Percentiles rank a stretch among this genome's conserved stretches.
Evolutionary conservation across 2,888 invertebrate genomes (phyloP).

Genomic region (Sphaerophoria rueppellii): DNA sequence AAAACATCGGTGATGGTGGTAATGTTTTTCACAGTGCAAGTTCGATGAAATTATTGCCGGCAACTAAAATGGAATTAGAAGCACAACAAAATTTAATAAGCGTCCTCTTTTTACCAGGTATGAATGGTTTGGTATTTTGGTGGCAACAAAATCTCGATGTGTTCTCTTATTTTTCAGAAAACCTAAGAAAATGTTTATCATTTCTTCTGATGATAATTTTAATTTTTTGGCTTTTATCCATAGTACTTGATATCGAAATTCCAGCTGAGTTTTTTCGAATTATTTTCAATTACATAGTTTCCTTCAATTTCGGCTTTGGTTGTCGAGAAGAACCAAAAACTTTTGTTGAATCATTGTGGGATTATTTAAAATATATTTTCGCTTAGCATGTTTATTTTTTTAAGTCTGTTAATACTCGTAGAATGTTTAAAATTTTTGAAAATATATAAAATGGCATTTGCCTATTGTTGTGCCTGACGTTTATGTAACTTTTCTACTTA

Average conservation of each 20-base stretch:
- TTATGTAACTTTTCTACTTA: too few relatives aligned
- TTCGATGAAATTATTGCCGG: constrained; percentile 1
- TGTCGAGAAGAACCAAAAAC: constrained; percentile 29
- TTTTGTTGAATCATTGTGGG: constrained; percentile 36
- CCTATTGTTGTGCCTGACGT: too few relatives aligned
- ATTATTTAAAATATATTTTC: constrained; percentile 37
- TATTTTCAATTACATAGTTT: constrained; percentile 34
- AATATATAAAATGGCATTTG: too few relatives aligned
- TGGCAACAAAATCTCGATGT: too few relatives aligned
- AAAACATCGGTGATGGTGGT: constrained; percentile 45
- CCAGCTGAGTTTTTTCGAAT: constrained; percentile 40
- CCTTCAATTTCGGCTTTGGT: constrained; percentile 4
- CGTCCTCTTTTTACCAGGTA: too few relatives aligned
- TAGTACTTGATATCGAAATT: constrained; percentile 43
- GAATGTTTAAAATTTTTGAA: not conserved
- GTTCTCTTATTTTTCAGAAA: constrained; percentile 34
- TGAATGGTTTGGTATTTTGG: too few relatives aligned
- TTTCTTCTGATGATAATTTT: constrained; percentile 55
- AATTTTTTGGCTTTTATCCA: constrained; percentile 47
- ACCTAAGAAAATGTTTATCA: constrained; percentile 21
- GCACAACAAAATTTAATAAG: too few relatives aligned
- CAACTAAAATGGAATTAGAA: not conserved
- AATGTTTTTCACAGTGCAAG: not conserved
- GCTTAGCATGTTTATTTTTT: not conserved
- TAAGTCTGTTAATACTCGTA: not conserved